Base-by-base conservation (phyloP, 2,888 invertebrate species). In the Agrotis segetum region DNA sequence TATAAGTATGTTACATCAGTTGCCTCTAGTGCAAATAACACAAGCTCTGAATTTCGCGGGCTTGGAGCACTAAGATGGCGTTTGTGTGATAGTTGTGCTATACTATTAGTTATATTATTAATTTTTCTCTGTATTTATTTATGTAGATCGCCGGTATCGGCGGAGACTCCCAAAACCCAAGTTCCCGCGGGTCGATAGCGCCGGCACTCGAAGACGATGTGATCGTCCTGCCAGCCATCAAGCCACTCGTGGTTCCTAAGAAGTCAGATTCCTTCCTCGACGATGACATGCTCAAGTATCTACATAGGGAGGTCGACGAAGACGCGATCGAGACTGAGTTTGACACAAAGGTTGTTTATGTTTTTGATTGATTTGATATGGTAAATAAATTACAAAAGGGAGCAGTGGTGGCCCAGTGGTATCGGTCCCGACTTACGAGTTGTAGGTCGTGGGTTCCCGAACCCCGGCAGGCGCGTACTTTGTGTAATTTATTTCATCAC, bases 271-370 rank as follows among this genome's bases (percentile, higher is more conserved):
- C 96, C 0, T 96, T 96, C 89, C 95, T 98, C 1, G 97, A 97
- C 62, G 93, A 96, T 3, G 97, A 97, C 1, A 97, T 97, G 74
- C 90, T 98, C 49, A 97, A 97, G 88, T 97, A 97, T 79, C 89
- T 98, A 61, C 96, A 97, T 64, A 92, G 98, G 72, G 97, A 98
- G 88, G 95, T 98, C 19, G 97, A 97, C 82, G 96, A 97, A 71
- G 97, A 97, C 74, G 96, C 97, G 14, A 97, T 98, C 46, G 97
- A 98, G 81, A 97, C 96, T 34, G 98, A 98, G 88, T 97, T 98
- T 88, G 97, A 97, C 88, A 88, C 94, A 3, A 97, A 97, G 95
- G 97, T 97, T 88, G 47, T 61, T 44, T 56, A n/a, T n/a, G 13
- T 49, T 14, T 5, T 34, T 29, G 17, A 29, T 9, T 17, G 24